Percentiles rank a stretch among this genome's conserved stretches.
Evolutionary conservation across 2,113 vertebrate genomes (phyloP).

Genomic region (Campylomormyrus tamandua): DNA sequence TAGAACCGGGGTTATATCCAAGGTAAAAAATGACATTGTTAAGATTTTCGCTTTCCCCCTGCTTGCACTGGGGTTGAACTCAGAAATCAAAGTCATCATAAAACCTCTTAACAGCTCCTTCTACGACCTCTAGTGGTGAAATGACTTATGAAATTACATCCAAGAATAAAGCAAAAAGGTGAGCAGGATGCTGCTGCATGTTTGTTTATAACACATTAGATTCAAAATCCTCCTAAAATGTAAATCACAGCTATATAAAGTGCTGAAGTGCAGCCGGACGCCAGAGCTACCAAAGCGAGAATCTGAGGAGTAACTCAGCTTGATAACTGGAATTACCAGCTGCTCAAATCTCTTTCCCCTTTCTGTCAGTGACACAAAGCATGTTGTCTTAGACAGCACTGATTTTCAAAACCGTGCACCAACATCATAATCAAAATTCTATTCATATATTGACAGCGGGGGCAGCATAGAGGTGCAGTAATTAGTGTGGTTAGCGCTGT

Average conservation of each 20-base stretch:
- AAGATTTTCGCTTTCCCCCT: not conserved
- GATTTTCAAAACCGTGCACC: not conserved
- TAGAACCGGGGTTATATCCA: not conserved
- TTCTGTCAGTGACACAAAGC: not conserved
- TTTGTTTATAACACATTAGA: not conserved
- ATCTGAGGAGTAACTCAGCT: not conserved
- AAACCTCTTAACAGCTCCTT: not conserved
- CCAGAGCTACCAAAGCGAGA: not conserved
- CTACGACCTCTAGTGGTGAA: not conserved
- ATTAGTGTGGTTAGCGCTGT: not conserved
- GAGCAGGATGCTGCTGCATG: not conserved
- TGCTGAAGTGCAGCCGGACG: not conserved
- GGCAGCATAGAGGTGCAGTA: not conserved
- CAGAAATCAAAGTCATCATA: not conserved
- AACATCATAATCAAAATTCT: not conserved
- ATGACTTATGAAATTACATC: not conserved
- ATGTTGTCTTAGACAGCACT: not conserved
- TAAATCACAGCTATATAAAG: not conserved
- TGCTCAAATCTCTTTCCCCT: not conserved
- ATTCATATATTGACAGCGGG: not conserved
- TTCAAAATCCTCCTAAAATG: not conserved
- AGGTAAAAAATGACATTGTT: not conserved
- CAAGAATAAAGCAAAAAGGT: not conserved
- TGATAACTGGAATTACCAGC: not conserved
- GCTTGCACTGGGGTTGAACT: not conserved